phyloP scores from a whole-genome alignment of 2,888 invertebrate genomes.

The Ormyrus pomaceus region DNA sequence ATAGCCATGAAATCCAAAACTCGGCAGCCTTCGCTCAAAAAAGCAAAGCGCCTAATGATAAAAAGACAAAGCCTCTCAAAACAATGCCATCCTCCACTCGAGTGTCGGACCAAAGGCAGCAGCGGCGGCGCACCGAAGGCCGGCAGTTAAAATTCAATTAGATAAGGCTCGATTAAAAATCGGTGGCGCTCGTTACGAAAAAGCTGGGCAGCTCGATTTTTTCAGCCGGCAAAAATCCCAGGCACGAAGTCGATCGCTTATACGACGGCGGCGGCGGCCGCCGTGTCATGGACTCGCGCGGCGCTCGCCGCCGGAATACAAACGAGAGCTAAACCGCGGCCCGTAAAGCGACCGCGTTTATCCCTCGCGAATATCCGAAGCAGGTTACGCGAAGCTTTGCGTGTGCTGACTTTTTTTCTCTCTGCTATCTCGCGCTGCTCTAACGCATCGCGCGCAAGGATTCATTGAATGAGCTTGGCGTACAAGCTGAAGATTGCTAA shows the following conservation, averaged over 20 bases:
- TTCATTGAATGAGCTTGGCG: too few species aligned
- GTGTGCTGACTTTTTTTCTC: not conserved
- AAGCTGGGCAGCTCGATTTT: constrained; percentile 45
- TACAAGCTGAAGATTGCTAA: too few species aligned
- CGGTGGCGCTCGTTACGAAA: not conserved
- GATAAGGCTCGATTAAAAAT: too few species aligned
- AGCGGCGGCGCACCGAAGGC: not conserved
- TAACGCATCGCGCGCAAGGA: too few species aligned
- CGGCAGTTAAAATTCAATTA: not conserved
- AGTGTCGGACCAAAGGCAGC: too few species aligned
- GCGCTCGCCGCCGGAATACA: constrained; percentile 60
- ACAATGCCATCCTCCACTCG: too few species aligned
- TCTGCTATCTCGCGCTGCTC: not conserved
- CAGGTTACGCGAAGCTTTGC: not conserved
- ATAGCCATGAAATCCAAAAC: too few species aligned
- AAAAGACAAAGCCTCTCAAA: too few species aligned
- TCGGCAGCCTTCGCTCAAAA: too few species aligned
- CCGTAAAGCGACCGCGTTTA: not conserved
- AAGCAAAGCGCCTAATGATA: too few species aligned
- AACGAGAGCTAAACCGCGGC: constrained; percentile 52
- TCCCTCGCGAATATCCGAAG: constrained; percentile 18
- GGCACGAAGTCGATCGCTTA: constrained; percentile 16
- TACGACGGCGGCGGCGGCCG: constrained; percentile 14
- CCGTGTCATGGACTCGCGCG: constrained; percentile 63
- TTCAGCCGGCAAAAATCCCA: not conserved